These are phyloP conservation scores for Cladorhizidae sp. DNA, from an alignment of 37 sponge, comb jelly and placozoan genomes.

Conservation along the genomic window DNA sequence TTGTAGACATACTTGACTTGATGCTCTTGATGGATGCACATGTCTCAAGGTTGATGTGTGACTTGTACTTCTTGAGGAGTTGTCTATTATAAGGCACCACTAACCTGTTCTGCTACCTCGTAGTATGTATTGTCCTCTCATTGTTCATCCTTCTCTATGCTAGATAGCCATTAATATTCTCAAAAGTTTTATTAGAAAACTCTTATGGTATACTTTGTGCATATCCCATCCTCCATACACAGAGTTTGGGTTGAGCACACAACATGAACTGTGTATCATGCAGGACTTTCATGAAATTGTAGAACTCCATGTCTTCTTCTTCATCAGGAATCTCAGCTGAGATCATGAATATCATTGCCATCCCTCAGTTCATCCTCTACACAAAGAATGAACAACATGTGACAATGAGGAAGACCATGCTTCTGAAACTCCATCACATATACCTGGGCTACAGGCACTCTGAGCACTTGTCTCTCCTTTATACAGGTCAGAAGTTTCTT, in stretches of 20 bases:
- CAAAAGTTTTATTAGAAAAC: too few species aligned
- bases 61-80: not conserved
- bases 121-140: not conserved
- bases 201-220: constrained; percentile 14
- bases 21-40: not conserved
- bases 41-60: constrained; percentile 6
- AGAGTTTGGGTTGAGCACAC: not conserved
- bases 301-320: not conserved
- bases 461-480: not conserved
- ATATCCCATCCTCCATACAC: constrained; percentile 3
- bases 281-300: not conserved
- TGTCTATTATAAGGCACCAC: constrained; percentile 5
- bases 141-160: not conserved
- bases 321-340: not conserved
- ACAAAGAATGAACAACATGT: not conserved
- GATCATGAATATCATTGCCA: constrained; percentile 9
- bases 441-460: not conserved
- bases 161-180: too few species aligned
- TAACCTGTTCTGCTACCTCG: too few species aligned
- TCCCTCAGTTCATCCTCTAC: not conserved
- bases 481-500: too few species aligned
- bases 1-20: constrained; percentile 21
- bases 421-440: constrained; percentile 13
- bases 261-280: constrained; percentile 5
- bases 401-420: constrained; percentile 11